Conservation (phyloP, 2,888 invertebrate species). For the Apamea sordens region DNA sequence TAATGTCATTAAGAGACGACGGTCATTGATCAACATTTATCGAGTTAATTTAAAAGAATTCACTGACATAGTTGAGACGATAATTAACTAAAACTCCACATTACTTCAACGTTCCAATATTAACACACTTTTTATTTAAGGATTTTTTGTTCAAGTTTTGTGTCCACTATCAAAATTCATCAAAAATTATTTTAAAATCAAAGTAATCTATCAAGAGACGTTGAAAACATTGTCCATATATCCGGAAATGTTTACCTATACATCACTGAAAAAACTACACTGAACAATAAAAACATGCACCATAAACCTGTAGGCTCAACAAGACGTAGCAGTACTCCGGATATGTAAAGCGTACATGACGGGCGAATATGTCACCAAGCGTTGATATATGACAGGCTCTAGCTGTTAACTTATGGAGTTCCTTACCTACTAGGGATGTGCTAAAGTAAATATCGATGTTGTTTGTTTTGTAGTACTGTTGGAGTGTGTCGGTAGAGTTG, state of each 20-base stretch:
- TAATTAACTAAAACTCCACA: neutral
- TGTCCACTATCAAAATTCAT: neutral
- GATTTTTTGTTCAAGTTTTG: neutral
- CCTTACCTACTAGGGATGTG: constrained; percentile 77
- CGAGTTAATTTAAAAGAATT: neutral
- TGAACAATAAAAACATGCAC: constrained; percentile 28
- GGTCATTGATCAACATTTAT: neutral
- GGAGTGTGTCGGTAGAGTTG: neutral
- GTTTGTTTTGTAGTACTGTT: neutral
- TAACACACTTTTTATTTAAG: neutral
- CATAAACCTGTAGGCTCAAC: constrained; percentile 55
- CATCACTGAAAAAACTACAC: neutral
- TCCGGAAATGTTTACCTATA: too few relatives aligned
- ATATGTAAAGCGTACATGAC: constrained; percentile 84
- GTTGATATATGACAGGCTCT: constrained; percentile 87
- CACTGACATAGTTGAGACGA: neutral
- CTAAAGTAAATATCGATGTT: constrained; percentile 36
- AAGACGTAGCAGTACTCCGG: constrained; percentile 55
- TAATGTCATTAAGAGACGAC: neutral
- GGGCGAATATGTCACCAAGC: constrained; percentile 83
- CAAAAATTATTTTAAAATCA: neutral
- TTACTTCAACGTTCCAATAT: neutral
- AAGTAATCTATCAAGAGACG: neutral
- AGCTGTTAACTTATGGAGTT: constrained; percentile 88
- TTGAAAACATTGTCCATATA: neutral